phyloP scores from a whole-genome alignment of 2,797 vertebrate genomes.

The Onychomys arenicola region DNA sequence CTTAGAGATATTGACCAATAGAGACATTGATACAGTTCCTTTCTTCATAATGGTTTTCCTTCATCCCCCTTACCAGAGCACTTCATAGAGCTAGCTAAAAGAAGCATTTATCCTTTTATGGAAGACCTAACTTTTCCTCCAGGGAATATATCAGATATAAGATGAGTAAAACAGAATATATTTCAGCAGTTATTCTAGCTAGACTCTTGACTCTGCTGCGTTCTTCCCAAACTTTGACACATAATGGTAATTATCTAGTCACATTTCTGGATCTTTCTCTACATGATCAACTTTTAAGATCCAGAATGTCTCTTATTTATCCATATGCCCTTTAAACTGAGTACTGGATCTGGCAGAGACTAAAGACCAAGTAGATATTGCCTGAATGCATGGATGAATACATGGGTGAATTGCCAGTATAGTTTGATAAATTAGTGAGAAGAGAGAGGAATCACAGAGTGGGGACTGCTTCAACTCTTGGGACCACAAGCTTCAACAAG shows the following conservation, averaged over 20 bases:
- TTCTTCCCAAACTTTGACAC: constrained; percentile 35
- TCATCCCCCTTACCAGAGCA: not conserved
- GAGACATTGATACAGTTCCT: not conserved
- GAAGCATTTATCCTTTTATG: constrained; percentile 36
- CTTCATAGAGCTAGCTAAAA: constrained; percentile 11
- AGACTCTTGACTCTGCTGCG: not conserved
- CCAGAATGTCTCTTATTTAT: not conserved
- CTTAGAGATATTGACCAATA: not conserved
- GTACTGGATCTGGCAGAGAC: not conserved
- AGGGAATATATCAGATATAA: constrained; percentile 39
- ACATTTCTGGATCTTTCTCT: constrained; percentile 32
- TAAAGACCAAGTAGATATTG: not conserved
- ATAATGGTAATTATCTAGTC: not conserved
- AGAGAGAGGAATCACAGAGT: not conserved
- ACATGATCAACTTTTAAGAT: constrained; percentile 3
- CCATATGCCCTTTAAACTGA: not conserved
- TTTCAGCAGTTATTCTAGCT: not conserved
- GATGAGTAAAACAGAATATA: constrained; percentile 1
- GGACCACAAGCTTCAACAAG: constrained; percentile 1
- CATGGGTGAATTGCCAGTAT: not conserved
- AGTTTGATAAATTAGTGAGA: not conserved
- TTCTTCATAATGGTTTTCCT: not conserved
- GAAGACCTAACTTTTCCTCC: constrained; percentile 3
- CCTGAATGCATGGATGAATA: not conserved
- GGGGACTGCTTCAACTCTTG: not conserved